Conservation (phyloP, 2,113 vertebrate genomes). For the Phylloscopus whistleri region DNA sequence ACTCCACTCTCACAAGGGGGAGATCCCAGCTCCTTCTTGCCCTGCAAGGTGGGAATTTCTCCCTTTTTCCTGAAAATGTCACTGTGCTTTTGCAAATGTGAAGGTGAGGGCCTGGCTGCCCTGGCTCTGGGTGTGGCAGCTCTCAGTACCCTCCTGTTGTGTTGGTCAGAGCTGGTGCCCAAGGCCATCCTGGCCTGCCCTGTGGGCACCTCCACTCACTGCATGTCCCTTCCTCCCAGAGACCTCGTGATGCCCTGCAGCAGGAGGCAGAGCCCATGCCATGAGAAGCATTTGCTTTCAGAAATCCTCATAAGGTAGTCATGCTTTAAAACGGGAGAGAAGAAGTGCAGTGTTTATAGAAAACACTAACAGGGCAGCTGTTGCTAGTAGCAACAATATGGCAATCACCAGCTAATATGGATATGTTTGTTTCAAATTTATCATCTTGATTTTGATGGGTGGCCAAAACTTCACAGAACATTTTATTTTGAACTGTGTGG, state of each 20-base stretch:
- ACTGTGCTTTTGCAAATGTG: not conserved
- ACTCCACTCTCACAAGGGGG: not conserved
- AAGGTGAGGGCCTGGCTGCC: not conserved
- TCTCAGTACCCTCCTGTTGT: not conserved
- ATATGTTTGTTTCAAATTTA: slow-evolving; percentile 49
- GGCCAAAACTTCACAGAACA: slow-evolving; percentile 39
- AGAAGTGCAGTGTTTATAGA: slow-evolving; percentile 25
- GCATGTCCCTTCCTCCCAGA: accelerated
- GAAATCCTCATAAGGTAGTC: slow-evolving; percentile 29
- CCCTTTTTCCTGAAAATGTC: not conserved
- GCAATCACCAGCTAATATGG: slow-evolving; percentile 47
- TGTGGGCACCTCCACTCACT: not conserved
- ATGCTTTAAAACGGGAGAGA: not conserved
- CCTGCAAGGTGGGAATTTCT: not conserved
- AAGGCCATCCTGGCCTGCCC: accelerated
- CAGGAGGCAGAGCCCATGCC: not conserved
- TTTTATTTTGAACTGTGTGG: slow-evolving; percentile 43
- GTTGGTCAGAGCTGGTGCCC: accelerated
- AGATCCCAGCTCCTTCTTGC: not conserved
- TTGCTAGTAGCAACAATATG: slow-evolving; percentile 56
- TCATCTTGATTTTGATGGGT: slow-evolving; percentile 41
- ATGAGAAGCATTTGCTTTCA: not conserved
- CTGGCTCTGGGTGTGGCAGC: not conserved
- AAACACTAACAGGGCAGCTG: slow-evolving; percentile 28
- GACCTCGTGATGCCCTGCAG: not conserved